Evolutionary conservation across 2,888 invertebrate species (phyloP), one percentile per base, ranked within the genome.

Genomic region (Pseudococcus jackbeardsleyi): DNA sequence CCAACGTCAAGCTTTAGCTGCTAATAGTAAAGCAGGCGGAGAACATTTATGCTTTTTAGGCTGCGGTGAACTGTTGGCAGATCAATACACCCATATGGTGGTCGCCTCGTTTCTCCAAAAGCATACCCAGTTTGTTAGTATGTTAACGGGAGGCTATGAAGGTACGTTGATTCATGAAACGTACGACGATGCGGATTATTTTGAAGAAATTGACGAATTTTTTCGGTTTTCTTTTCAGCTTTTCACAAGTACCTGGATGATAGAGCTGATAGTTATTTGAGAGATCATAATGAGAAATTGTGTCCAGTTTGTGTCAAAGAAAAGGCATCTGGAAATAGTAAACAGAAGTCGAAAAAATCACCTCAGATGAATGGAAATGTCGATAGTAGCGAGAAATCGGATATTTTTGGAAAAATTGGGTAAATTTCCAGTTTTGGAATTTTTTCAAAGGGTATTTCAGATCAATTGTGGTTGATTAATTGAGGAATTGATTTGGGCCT

Each of bases 11-110:
- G 96, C 96, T 4, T 93, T 97, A 89, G 96, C 96, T 84, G 96
- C 96, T 85, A 96, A 97, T 87, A 97, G 98, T 0, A 94, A 95
- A 92, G 95, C 97, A 90, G 95, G 96, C 90, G 95, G 98, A 90
- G 95, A 97, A 91, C 97, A 97, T 91, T 94, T 99, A 89, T 97
- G 97, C 91, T 97, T 97, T 91, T 94, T 99, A 91, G 99, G 99
- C 72, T 97, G 97, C 89, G 99, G 99, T 0, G 94, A 97, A 84
- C 95, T 96, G 90, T 98, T 98, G 91, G 97, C 98, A 92, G 98
- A 99, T 92, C 96, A 96, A 90, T 98, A 98, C 91, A 97, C 98
- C 22, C 96, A 98, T 91, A 99, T 99, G 99, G 98, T 99, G 39
- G 97, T 99, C 19, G 97, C 99, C 8, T 97, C 97, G 89, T 99